Percentiles rank a stretch among this genome's conserved stretches.
phyloP scores from a whole-genome alignment of 2,113 vertebrate species.

The Actenoides hombroni region DNA sequence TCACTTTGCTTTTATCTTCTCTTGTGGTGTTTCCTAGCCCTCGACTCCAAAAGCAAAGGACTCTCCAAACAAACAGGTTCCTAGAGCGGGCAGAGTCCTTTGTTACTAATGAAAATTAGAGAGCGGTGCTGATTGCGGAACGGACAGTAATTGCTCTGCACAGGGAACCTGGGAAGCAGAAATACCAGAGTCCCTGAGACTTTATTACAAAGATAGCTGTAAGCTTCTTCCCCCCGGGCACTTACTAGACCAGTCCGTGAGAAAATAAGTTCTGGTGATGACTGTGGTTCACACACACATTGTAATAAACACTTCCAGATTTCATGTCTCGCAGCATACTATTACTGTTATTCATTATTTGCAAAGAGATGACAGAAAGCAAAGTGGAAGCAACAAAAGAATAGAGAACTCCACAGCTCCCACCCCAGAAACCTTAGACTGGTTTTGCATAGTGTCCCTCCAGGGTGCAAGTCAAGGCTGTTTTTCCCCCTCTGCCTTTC shows the following conservation, averaged over 20 bases:
- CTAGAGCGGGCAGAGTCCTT: background rate
- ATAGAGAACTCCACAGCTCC: background rate
- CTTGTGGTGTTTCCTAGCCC: background rate
- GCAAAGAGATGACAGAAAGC: conserved; percentile 33
- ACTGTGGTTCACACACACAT: conserved; percentile 23
- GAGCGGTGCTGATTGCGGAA: background rate
- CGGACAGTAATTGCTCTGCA: background rate
- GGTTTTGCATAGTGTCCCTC: background rate
- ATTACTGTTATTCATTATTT: conserved; percentile 24
- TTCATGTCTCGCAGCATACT: conserved; percentile 27
- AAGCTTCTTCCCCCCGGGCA: conserved; percentile 5
- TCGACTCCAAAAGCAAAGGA: background rate
- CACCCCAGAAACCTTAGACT: background rate
- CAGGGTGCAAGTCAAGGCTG: conserved; percentile 17
- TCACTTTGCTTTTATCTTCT: conserved; percentile 7
- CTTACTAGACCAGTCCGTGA: conserved; percentile 6
- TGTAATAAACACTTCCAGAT: conserved; percentile 61
- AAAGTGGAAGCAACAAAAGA: background rate
- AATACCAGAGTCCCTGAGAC: background rate
- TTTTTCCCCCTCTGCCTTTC: background rate
- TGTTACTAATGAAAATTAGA: background rate
- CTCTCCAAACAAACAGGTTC: background rate
- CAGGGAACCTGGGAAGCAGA: background rate
- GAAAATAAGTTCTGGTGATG: conserved; percentile 34
- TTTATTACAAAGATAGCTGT: background rate